Evolutionary conservation across 64 coral and sea anemone species (phyloP).

Genomic region (Anthopleura sola): DNA sequence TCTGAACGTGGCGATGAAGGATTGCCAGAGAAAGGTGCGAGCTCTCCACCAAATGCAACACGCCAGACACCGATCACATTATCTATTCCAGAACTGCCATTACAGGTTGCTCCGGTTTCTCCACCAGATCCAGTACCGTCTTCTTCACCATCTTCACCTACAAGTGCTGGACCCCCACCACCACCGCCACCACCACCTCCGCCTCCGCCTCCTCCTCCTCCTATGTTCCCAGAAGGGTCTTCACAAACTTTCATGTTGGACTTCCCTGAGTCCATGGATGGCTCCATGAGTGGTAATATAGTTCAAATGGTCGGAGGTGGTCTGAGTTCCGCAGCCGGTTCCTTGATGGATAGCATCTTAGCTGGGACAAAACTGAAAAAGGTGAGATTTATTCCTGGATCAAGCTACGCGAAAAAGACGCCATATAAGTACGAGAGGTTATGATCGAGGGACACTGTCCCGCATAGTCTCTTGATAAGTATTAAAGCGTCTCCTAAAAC

Average conservation of each 20-base stretch:
- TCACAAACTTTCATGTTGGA: not conserved
- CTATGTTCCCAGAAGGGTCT: not conserved
- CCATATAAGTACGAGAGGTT: no score
- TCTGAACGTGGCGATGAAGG: not conserved
- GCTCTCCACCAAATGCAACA: not conserved
- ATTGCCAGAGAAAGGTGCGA: not conserved
- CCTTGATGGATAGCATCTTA: not conserved
- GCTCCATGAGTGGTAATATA: not conserved
- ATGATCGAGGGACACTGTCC: no score
- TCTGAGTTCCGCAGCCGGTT: not conserved
- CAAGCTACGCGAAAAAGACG: no score
- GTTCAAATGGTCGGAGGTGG: not conserved
- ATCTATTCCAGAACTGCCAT: not conserved
- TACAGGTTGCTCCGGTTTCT: not conserved
- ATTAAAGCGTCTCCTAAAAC: no score
- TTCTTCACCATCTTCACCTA: not conserved
- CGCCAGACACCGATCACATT: not conserved
- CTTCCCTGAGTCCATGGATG: not conserved
- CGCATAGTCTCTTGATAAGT: no score
- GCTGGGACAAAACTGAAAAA: not conserved
- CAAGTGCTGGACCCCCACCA: not conserved
- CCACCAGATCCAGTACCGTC: constrained; percentile 12
- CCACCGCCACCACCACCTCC: not conserved
- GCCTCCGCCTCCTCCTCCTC: not conserved
- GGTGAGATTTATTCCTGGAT: not conserved